Evolutionary conservation across 2,888 invertebrate species (phyloP).

Genomic region (Aromia moschata): DNA sequence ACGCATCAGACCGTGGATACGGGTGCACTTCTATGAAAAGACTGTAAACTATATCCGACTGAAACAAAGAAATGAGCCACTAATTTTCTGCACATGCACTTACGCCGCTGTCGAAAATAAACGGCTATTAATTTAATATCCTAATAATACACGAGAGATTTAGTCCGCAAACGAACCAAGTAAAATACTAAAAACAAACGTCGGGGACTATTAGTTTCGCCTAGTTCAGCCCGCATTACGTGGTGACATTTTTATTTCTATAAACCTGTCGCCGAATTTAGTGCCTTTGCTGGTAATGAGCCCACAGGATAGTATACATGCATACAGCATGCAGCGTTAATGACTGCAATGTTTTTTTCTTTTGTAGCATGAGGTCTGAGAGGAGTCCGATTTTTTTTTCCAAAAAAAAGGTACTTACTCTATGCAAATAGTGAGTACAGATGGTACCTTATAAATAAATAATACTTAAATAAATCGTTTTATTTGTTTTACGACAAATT

Average conservation of each 20-base stretch:
- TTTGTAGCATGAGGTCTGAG: too few species aligned
- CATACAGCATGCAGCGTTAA: too few species aligned
- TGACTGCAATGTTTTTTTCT: too few species aligned
- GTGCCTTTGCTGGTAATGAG: slow-evolving; percentile 2
- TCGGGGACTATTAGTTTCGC: slow-evolving; percentile 30
- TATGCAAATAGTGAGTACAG: too few species aligned
- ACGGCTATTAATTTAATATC: background rate
- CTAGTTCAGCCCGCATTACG: slow-evolving; percentile 27
- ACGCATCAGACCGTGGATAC: background rate
- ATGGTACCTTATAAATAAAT: too few species aligned
- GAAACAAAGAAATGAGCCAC: background rate
- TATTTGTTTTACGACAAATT: too few species aligned
- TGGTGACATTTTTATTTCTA: slow-evolving; percentile 33
- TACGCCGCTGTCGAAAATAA: slow-evolving; percentile 1
- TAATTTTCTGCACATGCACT: background rate
- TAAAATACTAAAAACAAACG: background rate
- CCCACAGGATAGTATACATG: background rate
- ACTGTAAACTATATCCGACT: background rate
- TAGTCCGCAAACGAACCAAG: slow-evolving; percentile 2
- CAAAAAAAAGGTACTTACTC: too few species aligned
- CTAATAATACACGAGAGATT: slow-evolving; percentile 7
- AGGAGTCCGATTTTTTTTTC: too few species aligned
- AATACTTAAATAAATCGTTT: too few species aligned
- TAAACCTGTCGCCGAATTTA: slow-evolving; percentile 38
- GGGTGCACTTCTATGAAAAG: background rate